Base-by-base conservation (phyloP, 2,113 vertebrate genomes). In the Colossoma macropomum region DNA sequence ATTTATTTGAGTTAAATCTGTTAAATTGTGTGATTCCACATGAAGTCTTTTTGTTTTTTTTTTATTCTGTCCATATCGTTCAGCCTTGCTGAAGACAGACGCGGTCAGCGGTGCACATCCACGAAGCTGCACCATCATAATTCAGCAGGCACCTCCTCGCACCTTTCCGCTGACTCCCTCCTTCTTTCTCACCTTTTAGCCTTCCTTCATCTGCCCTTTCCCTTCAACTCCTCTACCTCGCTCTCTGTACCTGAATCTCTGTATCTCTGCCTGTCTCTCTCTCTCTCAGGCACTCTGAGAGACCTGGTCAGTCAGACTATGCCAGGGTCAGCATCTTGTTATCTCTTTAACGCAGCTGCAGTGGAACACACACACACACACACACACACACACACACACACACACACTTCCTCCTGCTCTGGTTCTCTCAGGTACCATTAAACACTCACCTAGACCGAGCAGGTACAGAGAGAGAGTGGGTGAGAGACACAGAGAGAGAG, bases 121-220 rank as follows among this genome's bases (percentile, higher is more conserved):
- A 56, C 7, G 17, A 56, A 59, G 56, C 56, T 23, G 56, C 21
- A n/a, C 12, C 77, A 79, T 79, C 62, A 54, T 50, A 69, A 69
- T 54, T 50, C 23, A 1, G 9, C 62, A 17, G 25, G 16, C 16
- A 75, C 62, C 76, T 89, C 86, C 86, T 79, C 65, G 19, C 56
- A 52, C 86, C 84, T 86, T 79, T 84, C 56, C 59, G n/a, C 54
- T 73, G 71, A 75, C 30, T 56, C 23, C 32, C 87, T 91, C 69
- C 83, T 34, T 45, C 16, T 12, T 72, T 32, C 32, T 48, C n/a
- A 19, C 25, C 85, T 48, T 54, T 10, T 87, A 79, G 77, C 73
- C 59, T 84, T 23, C 71, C 77, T 87, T 66, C 81, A 60, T 89
- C 75, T 60, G 63, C 52, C 50, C 75, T 71, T 83, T 70, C 75